A percentile compares a stretch with the other conserved stretches of the same genome.
These are phyloP conservation scores for Pseudomugil tenellus DNA, from an alignment of 2,797 vertebrate species.

Conservation along the genomic window DNA sequence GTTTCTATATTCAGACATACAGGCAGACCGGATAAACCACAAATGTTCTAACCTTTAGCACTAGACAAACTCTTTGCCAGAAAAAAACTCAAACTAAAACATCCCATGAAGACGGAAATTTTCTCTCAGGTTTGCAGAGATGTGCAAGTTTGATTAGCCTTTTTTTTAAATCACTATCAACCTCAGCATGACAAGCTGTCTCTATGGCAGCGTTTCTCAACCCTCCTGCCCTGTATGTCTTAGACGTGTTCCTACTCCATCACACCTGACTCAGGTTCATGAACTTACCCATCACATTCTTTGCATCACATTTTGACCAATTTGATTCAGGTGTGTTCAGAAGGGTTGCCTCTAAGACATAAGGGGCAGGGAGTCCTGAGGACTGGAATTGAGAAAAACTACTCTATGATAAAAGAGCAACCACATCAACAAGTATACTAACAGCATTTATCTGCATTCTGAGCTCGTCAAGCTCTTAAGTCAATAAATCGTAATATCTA, in stretches of 20 bases:
- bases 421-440: slow-evolving; percentile 44
- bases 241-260: no score
- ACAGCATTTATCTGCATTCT: slow-evolving; percentile 28
- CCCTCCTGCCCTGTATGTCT: no score
- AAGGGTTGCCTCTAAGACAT: no score
- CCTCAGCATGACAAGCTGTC: slow-evolving; percentile 21
- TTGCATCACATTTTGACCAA: no score
- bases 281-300: no score
- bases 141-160: slow-evolving; percentile 21
- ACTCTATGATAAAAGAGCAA: slow-evolving; percentile 35
- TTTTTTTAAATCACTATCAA: slow-evolving; percentile 33
- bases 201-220: no score
- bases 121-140: slow-evolving; percentile 32
- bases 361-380: no score
- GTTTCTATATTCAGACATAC: slow-evolving; percentile 51
- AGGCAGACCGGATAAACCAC: slow-evolving; percentile 41
- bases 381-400: no score
- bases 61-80: slow-evolving; percentile 25
- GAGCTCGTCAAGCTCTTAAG: slow-evolving; percentile 10
- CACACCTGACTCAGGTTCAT: no score
- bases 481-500: slow-evolving; percentile 27
- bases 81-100: slow-evolving; percentile 24
- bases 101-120: slow-evolving; percentile 13
- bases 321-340: no score
- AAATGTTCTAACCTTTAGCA: slow-evolving; percentile 57